Evolutionary conservation across 2,113 vertebrate species (phyloP).

Genomic region (Dipodomys merriami): DNA sequence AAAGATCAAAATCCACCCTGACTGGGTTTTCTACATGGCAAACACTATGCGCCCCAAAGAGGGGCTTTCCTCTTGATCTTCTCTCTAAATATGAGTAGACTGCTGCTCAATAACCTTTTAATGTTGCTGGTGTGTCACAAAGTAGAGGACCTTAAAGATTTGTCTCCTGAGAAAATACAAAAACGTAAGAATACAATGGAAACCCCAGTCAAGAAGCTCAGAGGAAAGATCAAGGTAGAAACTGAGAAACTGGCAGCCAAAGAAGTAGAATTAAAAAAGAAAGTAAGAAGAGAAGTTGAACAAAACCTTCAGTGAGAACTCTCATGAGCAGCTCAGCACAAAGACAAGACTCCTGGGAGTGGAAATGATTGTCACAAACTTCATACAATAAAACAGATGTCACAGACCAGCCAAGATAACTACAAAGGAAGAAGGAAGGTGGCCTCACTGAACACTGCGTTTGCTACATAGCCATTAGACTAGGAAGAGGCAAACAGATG

Average conservation of each 20-base stretch:
- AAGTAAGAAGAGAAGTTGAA: background rate
- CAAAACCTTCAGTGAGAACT: background rate
- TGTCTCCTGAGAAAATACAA: background rate
- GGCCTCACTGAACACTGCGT: background rate
- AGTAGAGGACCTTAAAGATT: background rate
- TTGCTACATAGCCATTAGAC: too few relatives aligned
- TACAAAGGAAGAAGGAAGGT: background rate
- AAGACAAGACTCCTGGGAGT: background rate
- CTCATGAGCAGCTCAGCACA: background rate
- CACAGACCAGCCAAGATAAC: background rate
- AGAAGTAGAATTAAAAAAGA: background rate
- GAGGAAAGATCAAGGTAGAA: background rate
- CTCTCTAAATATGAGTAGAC: background rate
- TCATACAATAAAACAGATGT: background rate
- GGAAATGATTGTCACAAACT: background rate
- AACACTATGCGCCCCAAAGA: background rate
- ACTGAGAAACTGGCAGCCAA: background rate
- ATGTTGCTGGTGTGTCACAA: background rate
- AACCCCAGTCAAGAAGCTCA: background rate
- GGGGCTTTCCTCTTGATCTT: background rate
- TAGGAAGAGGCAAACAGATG: too few relatives aligned
- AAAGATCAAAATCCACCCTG: background rate
- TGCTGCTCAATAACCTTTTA: background rate
- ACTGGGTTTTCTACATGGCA: background rate
- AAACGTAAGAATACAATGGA: background rate